Percentiles rank a stretch among this genome's conserved stretches.
Evolutionary conservation across 2,113 vertebrate genomes (phyloP).

Genomic region (Galbula dea): DNA sequence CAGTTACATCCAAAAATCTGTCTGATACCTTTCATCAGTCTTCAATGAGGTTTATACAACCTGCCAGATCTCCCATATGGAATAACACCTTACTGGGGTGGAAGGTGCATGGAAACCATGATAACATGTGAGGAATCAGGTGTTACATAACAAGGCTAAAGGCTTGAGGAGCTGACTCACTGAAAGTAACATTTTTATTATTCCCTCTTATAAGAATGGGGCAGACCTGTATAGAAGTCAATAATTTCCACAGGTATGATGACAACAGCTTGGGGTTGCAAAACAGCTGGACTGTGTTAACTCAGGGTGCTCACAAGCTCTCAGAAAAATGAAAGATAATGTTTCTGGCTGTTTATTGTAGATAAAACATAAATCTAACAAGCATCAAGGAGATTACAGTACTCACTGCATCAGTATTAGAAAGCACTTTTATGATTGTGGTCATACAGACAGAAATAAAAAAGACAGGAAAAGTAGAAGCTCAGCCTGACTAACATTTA

Average conservation of each 20-base stretch:
- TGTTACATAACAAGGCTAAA: not conserved
- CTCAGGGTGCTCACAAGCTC: not conserved
- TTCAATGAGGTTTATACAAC: not conserved
- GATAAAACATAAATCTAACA: slow-evolving; percentile 58
- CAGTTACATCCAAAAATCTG: not conserved
- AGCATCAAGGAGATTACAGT: slow-evolving; percentile 61
- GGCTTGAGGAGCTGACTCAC: not conserved
- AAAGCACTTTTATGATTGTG: slow-evolving; percentile 66
- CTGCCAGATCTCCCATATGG: not conserved
- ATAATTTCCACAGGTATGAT: slow-evolving; percentile 16
- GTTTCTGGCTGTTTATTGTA: slow-evolving; percentile 53
- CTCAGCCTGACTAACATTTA: slow-evolving; percentile 66
- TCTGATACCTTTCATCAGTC: not conserved
- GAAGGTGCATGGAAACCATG: not conserved
- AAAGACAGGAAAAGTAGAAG: slow-evolving; percentile 43
- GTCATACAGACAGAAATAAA: slow-evolving; percentile 30
- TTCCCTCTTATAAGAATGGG: slow-evolving; percentile 4
- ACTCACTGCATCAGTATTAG: slow-evolving; percentile 47
- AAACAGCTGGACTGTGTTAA: slow-evolving; percentile 25
- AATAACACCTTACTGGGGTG: not conserved
- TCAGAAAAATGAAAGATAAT: slow-evolving; percentile 57
- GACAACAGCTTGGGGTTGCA: not conserved
- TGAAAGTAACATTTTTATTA: not conserved
- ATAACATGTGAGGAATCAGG: not conserved
- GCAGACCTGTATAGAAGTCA: slow-evolving; percentile 18